Base-by-base conservation (phyloP, 2,888 invertebrate species). In the Leptopilina myrica region DNA sequence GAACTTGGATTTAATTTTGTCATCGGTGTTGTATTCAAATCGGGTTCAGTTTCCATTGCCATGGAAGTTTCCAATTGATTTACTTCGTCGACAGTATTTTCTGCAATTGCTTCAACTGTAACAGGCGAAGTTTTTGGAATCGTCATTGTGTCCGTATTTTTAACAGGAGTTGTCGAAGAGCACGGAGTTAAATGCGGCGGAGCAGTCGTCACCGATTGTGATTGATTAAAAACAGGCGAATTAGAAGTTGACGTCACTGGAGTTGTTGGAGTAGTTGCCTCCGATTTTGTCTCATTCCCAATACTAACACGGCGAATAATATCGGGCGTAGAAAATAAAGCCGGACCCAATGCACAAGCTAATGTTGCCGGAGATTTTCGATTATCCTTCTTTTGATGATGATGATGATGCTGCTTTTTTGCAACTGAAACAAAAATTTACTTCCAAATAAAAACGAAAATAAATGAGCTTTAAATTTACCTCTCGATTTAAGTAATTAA, bases 281-380 rank as follows among this genome's bases (percentile, higher is more conserved):
- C 67, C 46, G 66, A 87, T 90, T 90, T 90, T 49, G 4, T 12
- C 87, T 94, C 94, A 49, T 33, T 9, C 7, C 77, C 81, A 12
- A 73, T 46, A 66, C 84, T 77, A 15, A 96, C 95, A 86, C 96
- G 93, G 86, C 95, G 93, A 79, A 96, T 96, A 77, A 96, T 95
- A 92, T 96, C 96, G 26, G 96, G 96, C 64, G 96, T 95, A 7
- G 96, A 96, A 90, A 96, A 96, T 79, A 96, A 91, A 59, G 95
- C 95, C 79, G 96, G 93, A 5, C 92, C 93, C 59, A 93, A 83
- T 53, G 92, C 88, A 79, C 93, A 93, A 0, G 93, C 93, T 67
- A 94, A 92, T 87, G 94, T 94, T 15, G 94, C 93, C 20, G 95
- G 94, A 49, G 94, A 93, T 89, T 95, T 95, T 82, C 94, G 93